phyloP scores from a whole-genome alignment of 92 coral and sea anemone genomes.

The Virgularia gustaviana region DNA sequence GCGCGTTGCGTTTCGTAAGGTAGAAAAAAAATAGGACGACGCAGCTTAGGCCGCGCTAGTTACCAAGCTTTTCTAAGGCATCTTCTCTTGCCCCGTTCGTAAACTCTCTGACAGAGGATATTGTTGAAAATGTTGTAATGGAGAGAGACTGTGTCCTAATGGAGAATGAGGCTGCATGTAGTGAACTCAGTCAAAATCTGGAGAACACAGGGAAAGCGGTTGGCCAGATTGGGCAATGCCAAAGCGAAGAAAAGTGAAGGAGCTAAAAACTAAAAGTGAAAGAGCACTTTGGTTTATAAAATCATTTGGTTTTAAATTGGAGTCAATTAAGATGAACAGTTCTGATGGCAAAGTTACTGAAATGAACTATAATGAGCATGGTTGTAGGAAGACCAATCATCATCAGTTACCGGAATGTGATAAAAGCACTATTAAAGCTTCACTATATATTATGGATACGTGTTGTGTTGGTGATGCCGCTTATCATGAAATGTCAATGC shows the following conservation, averaged over 20 bases:
- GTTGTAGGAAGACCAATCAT: conserved; percentile 9
- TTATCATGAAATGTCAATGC: conserved; percentile 37
- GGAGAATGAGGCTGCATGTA: conserved; percentile 14
- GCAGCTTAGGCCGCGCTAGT: too few species aligned
- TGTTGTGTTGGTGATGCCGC: conserved; percentile 33
- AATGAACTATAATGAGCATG: neutral
- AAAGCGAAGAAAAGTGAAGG: conserved; percentile 42
- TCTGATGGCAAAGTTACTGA: conserved; percentile 4
- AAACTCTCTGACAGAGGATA: too few species aligned
- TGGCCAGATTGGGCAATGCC: conserved; percentile 36
- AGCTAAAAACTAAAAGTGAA: conserved; percentile 34
- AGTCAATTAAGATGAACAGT: conserved; percentile 29
- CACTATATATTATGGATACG: conserved; percentile 26
- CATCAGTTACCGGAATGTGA: conserved; percentile 21
- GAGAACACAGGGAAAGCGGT: conserved; percentile 21
- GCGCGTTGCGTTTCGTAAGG: too few species aligned
- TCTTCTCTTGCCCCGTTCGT: too few species aligned
- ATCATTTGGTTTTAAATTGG: conserved; percentile 45
- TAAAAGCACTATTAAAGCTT: conserved; percentile 20
- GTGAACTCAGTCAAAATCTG: conserved; percentile 2
- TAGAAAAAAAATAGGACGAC: too few species aligned
- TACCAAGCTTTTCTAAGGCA: too few species aligned
- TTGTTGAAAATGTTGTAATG: conserved; percentile 4
- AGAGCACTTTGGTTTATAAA: conserved; percentile 53
- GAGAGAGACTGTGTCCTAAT: neutral